Conservation (phyloP, 1,140 invertebrate species). For the Zelostemma sp. region DNA sequence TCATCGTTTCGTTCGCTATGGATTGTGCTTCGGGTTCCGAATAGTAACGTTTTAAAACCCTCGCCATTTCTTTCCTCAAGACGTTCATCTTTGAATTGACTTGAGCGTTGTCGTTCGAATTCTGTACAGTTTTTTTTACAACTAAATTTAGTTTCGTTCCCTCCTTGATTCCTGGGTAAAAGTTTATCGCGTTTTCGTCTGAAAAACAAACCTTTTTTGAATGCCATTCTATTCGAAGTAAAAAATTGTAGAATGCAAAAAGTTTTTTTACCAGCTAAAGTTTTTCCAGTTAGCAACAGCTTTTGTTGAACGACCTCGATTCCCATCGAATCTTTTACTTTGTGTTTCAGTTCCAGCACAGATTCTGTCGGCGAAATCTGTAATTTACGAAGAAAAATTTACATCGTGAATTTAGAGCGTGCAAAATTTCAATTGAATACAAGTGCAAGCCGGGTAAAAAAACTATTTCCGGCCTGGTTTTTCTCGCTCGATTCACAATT, state of each 20-base stretch:
- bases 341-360: constrained; percentile 62
- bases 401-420: neutral
- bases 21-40: constrained; percentile 61
- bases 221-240: too few relatives aligned
- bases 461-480: too few relatives aligned
- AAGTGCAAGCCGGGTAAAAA: too few relatives aligned
- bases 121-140: constrained; percentile 54
- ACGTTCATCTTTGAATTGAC: constrained; percentile 51
- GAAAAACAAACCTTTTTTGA: constrained; percentile 22
- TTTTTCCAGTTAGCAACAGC: constrained; percentile 61
- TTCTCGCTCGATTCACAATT: too few relatives aligned
- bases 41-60: constrained; percentile 64
- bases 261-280: constrained; percentile 58
- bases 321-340: constrained; percentile 58
- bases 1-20: constrained; percentile 64
- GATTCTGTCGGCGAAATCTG: constrained; percentile 64
- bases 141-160: constrained; percentile 63
- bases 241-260: neutral
- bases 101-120: constrained; percentile 35
- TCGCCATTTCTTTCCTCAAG: constrained; percentile 60
- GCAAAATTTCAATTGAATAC: too few relatives aligned
- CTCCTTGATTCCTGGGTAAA: constrained; percentile 68
- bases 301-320: constrained; percentile 63
- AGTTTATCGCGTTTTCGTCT: constrained; percentile 66
- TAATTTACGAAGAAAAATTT: constrained; percentile 11